A percentile compares a stretch with the other conserved stretches of the same genome.
These are phyloP conservation scores for Phrynocephalus forsythii DNA, from an alignment of 2,797 vertebrate species.

Conservation along the genomic window DNA sequence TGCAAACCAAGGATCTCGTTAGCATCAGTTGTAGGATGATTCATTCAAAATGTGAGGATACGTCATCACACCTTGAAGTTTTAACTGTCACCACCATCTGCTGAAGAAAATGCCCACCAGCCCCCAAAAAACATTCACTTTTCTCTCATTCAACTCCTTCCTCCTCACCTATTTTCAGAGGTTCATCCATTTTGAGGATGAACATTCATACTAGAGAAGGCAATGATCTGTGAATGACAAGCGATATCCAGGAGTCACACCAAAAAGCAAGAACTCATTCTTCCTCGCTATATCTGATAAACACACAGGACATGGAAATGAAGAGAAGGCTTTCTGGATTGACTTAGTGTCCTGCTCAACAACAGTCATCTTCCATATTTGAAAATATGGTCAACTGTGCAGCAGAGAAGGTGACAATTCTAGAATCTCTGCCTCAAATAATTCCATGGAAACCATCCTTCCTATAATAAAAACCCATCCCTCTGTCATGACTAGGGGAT, in stretches of 20 bases:
- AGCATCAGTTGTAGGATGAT: not conserved
- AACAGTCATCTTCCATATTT: not conserved
- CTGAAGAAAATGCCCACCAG: not conserved
- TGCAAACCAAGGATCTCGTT: not conserved
- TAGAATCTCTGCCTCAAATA: not conserved
- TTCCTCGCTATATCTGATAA: not conserved
- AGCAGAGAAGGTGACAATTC: not conserved
- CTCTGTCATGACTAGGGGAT: not conserved
- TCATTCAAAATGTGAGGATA: slow-evolving; percentile 31
- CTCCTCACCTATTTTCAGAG: not conserved
- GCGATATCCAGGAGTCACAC: slow-evolving; percentile 6
- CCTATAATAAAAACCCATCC: not conserved
- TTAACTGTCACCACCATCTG: slow-evolving; percentile 20
- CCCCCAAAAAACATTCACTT: not conserved
- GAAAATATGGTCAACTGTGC: not conserved
- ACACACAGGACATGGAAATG: not conserved
- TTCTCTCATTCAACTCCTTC: not conserved
- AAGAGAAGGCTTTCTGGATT: not conserved
- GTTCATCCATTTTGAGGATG: not conserved
- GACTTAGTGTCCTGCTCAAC: not conserved
- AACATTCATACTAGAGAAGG: slow-evolving; percentile 5
- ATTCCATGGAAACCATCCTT: not conserved
- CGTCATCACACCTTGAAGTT: slow-evolving; percentile 8
- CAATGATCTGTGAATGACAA: slow-evolving; percentile 23
- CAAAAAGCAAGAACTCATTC: not conserved